Conservation (phyloP, 2,888 invertebrate species). For the Bursaphelenchus okinawaensis region DNA sequence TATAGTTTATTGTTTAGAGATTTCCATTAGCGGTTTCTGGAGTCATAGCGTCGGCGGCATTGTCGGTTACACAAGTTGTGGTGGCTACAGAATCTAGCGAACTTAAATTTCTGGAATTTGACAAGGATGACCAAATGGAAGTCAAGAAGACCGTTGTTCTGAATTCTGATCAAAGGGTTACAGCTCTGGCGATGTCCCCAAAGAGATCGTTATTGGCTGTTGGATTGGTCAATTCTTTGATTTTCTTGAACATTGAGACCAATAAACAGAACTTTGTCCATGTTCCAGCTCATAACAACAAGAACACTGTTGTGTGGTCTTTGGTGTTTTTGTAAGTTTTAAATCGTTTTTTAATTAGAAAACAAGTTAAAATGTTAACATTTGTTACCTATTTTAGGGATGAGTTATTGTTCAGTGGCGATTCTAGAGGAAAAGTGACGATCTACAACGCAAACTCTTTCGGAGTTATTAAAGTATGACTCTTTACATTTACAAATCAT, state of each 20-base stretch:
- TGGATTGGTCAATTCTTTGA: conserved; percentile 21
- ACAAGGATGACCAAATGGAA: neutral
- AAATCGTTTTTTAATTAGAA: conserved; percentile 1
- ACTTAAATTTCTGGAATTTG: conserved; percentile 15
- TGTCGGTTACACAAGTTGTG: conserved; percentile 14
- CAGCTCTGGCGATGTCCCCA: conserved; percentile 10
- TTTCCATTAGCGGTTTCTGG: conserved; percentile 42
- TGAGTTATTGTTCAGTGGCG: conserved; percentile 37
- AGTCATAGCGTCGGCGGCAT: conserved; percentile 29
- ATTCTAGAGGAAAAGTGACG: conserved; percentile 44
- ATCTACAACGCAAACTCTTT: conserved; percentile 40
- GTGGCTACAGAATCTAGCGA: conserved; percentile 28
- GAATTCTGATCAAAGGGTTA: conserved; percentile 9
- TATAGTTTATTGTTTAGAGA: conserved; percentile 27
- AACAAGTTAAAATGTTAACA: neutral
- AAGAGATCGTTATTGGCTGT: conserved; percentile 14
- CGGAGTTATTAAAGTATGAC: conserved; percentile 34
- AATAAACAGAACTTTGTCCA: conserved; percentile 12
- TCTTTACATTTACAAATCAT: too few species aligned
- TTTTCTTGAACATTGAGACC: conserved; percentile 14
- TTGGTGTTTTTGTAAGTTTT: conserved; percentile 33
- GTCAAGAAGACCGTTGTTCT: conserved; percentile 10
- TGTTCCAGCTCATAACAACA: conserved; percentile 13
- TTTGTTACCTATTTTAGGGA: conserved; percentile 18
- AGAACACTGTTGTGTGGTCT: conserved; percentile 46